Conservation (phyloP, 2,888 invertebrate species). For the Hemithea aestivaria region DNA sequence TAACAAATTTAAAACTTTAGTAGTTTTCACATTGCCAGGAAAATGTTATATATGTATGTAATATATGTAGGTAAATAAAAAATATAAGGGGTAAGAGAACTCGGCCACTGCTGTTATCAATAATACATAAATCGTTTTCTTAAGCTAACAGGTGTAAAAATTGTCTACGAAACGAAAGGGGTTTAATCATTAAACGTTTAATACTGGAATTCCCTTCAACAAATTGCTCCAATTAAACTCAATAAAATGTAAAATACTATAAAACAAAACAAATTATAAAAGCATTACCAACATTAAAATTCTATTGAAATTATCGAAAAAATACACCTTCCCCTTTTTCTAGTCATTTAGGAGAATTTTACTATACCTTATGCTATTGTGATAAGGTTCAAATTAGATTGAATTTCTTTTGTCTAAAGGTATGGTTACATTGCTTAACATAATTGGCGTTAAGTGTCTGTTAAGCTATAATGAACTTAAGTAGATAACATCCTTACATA, state of each 20-base stretch:
- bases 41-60: no score
- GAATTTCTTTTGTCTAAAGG: slow-evolving; percentile 7
- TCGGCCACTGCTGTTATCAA: no score
- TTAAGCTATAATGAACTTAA: slow-evolving; percentile 71
- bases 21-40: no score
- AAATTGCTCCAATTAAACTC: slow-evolving; percentile 62
- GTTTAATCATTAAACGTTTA: background rate
- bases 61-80: no score
- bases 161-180: no score
- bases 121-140: no score
- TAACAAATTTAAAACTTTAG: no score
- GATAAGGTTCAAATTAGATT: slow-evolving; percentile 31
- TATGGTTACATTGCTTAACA: slow-evolving; percentile 33
- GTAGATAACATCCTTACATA: slow-evolving; percentile 65
- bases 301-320: slow-evolving; percentile 69
- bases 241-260: slow-evolving; percentile 69
- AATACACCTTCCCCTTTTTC: slow-evolving; percentile 62
- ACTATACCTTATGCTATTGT: slow-evolving; percentile 16
- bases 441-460: slow-evolving; percentile 74
- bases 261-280: slow-evolving; percentile 77
- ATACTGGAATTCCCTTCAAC: slow-evolving; percentile 22
- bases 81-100: no score
- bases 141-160: no score
- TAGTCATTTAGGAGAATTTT: slow-evolving; percentile 15
- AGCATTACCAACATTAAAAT: slow-evolving; percentile 66